Conservation (phyloP, 2,113 vertebrate genomes). For the Perca schrenkii region DNA sequence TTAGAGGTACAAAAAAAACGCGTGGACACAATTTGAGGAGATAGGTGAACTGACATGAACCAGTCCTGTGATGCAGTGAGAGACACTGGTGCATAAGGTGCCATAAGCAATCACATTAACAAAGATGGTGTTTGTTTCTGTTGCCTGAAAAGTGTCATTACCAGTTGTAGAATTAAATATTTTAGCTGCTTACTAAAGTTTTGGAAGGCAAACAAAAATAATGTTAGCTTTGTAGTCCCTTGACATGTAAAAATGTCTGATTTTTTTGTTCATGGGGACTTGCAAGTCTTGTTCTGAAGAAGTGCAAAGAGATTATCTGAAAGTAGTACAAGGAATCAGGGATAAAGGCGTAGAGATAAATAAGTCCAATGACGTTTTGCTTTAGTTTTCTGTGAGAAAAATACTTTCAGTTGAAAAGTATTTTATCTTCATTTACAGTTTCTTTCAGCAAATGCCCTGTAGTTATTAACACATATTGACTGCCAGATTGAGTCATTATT, state of each 20-base stretch:
- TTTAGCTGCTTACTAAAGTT: background rate
- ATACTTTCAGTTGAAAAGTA: background rate
- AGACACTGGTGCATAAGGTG: background rate
- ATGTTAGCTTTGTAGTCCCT: too few relatives aligned
- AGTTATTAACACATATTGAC: conserved; percentile 42
- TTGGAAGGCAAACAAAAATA: background rate
- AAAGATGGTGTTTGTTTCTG: background rate
- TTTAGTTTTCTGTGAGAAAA: background rate
- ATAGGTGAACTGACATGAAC: background rate
- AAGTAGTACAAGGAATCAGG: background rate
- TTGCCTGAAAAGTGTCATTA: background rate
- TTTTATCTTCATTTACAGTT: background rate
- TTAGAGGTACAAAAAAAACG: background rate
- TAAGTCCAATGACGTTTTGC: background rate
- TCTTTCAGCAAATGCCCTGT: background rate
- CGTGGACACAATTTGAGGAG: background rate
- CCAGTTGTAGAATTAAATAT: background rate
- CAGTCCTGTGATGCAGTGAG: background rate
- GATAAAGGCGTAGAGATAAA: background rate
- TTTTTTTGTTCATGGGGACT: background rate
- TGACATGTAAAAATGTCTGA: background rate
- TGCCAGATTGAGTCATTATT: conserved; percentile 16
- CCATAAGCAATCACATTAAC: background rate
- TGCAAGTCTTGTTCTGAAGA: background rate
- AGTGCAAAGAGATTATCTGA: too few relatives aligned